phyloP scores from a whole-genome alignment of 2,113 vertebrate genomes.

The Sakesphorus luctuosus region DNA sequence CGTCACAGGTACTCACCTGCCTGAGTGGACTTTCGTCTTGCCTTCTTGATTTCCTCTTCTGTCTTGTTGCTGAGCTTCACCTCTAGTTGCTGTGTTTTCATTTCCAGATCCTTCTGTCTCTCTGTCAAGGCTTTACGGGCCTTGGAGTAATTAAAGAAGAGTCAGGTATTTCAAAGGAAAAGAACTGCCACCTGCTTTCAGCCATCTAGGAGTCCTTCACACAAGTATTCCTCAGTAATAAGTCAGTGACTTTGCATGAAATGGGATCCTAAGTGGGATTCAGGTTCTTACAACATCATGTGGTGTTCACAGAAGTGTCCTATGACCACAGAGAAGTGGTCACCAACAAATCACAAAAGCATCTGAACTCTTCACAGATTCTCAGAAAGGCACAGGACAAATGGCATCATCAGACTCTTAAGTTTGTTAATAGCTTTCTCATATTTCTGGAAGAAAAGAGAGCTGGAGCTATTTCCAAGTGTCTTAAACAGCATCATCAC shows the following conservation, averaged over 20 bases:
- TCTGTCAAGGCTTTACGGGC: conserved; percentile 92
- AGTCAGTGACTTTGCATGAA: not conserved
- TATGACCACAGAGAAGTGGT: not conserved
- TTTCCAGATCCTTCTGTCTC: conserved; percentile 94
- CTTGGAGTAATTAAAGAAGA: conserved; percentile 67
- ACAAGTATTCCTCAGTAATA: not conserved
- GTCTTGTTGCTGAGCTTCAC: conserved; percentile 95
- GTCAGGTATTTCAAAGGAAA: not conserved
- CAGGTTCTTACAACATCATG: not conserved
- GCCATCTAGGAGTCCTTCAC: not conserved
- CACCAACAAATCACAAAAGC: not conserved
- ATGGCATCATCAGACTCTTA: not conserved
- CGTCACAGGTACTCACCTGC: conserved; percentile 81
- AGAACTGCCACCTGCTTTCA: not conserved
- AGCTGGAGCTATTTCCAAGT: not conserved
- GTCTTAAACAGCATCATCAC: not conserved
- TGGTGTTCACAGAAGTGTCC: not conserved
- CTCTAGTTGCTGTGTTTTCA: conserved; percentile 96
- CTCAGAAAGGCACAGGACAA: not conserved
- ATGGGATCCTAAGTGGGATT: not conserved
- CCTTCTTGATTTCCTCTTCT: conserved; percentile 98
- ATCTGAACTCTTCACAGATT: not conserved
- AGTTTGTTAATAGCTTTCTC: not conserved
- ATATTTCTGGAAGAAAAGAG: not conserved
- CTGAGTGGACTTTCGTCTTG: conserved; percentile 95